Evolutionary conservation across 2,888 invertebrate species (phyloP).

Genomic region (Malacosoma neustria): DNA sequence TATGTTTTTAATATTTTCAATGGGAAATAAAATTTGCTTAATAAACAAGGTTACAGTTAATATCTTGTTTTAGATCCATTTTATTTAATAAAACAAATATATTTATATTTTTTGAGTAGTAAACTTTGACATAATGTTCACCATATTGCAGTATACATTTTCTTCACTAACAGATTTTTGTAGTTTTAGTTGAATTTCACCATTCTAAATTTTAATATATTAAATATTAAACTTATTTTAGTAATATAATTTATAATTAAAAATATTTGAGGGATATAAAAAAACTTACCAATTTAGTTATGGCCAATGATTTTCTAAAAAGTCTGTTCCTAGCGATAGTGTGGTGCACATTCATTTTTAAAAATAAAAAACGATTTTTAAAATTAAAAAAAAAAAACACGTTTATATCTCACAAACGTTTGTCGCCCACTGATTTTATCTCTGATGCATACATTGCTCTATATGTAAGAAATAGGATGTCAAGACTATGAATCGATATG

Average conservation of each 20-base stretch:
- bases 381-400: constrained; percentile 21
- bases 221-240: no score
- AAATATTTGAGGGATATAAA: constrained; percentile 1
- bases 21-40: no score
- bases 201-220: no score
- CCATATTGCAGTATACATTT: no score
- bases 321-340: constrained; percentile 38
- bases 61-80: no score
- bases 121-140: no score
- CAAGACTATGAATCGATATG: constrained; percentile 28
- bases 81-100: no score
- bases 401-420: constrained; percentile 36
- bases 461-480: constrained; percentile 25
- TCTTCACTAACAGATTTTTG: no score
- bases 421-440: constrained; percentile 38
- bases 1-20: not conserved
- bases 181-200: no score
- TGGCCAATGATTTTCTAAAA: constrained; percentile 31
- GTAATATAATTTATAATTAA: no score
- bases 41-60: no score
- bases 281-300: constrained; percentile 47
- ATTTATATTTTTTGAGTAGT: no score
- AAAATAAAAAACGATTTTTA: constrained; percentile 2
- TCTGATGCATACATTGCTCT: constrained; percentile 34
- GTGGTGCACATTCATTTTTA: constrained; percentile 53